Base-by-base conservation (phyloP, 2,113 vertebrate species). In the Zeus faber region DNA sequence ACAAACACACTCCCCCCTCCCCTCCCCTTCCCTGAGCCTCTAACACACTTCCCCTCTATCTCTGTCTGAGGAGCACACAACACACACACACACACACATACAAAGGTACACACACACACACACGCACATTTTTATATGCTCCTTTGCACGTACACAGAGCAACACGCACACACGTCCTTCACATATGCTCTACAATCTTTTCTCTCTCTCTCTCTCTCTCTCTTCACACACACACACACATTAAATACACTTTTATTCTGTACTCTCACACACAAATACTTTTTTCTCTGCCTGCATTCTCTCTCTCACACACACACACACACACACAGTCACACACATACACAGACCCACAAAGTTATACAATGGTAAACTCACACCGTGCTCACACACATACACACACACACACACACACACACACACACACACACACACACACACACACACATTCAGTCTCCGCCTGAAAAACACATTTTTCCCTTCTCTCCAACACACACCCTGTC, bases 181-280 rank as follows among this genome's bases (percentile, higher is more conserved):
- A 5, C 31, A 13, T 13, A 14, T 23, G 25, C 46, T 25, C 46
- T 25, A 22, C 6, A 10, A 6, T 23, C 60, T 31, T 53, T n/a
- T 23, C 21, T 40, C 48, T 49, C 61, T 55, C 50, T 65, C 55
- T 62, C 58, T 70, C 49, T 65, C 59, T 45, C 29, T 9, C 31
- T 59, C 72, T 33, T 49, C 63, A 75, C 65, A 77, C 69, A 74
- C 57, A 70, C 31, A 48, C 63, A 75, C 65, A 77, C 69, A 74
- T 59, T 70, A 67, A 74, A 79, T 71, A 73, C 70, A 85, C 82
- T 68, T 82, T 72, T 67, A 81, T 66, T 61, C 62, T 39, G 3
- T 20, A 54, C 58, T 56, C 57, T 54, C 52, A 63, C 58, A 58
- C 33, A 29, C 39, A 41, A 58, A 44, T 40, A 46, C 48, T 46